phyloP scores from a whole-genome alignment of 2,113 vertebrate genomes.

The Erythrocebus patas region DNA sequence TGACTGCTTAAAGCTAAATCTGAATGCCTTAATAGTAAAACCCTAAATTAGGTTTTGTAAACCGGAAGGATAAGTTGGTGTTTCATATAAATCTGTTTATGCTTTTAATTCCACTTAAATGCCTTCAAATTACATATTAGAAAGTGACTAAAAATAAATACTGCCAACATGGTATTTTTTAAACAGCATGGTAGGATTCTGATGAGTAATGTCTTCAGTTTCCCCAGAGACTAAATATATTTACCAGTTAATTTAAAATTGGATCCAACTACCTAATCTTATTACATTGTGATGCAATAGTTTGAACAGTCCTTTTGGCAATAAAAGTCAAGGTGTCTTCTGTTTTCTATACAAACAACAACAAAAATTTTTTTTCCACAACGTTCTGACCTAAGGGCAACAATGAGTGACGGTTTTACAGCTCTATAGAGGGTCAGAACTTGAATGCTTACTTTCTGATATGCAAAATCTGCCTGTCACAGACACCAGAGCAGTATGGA shows the following conservation, averaged over 20 bases:
- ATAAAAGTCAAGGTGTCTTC: too few relatives aligned
- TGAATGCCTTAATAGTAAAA: background rate
- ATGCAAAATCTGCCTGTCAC: background rate
- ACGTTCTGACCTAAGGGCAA: background rate
- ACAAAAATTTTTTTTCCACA: background rate
- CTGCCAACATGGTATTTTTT: background rate
- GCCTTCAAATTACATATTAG: background rate
- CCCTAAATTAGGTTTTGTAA: background rate
- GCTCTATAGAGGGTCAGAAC: background rate
- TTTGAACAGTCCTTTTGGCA: too few relatives aligned
- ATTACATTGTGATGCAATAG: too few relatives aligned
- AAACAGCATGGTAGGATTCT: background rate
- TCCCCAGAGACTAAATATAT: too few relatives aligned
- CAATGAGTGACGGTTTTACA: background rate
- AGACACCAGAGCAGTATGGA: background rate
- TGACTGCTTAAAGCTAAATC: background rate
- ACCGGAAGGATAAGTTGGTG: background rate
- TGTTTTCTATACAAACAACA: too few relatives aligned
- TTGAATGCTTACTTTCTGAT: background rate
- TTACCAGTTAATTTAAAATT: too few relatives aligned
- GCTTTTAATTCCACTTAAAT: background rate
- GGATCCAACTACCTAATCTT: too few relatives aligned
- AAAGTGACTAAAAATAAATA: background rate
- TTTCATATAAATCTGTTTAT: background rate
- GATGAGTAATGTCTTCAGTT: too few relatives aligned